phyloP scores from a whole-genome alignment of 2,113 vertebrate genomes.

The Orthochromis malagaraziensis region DNA sequence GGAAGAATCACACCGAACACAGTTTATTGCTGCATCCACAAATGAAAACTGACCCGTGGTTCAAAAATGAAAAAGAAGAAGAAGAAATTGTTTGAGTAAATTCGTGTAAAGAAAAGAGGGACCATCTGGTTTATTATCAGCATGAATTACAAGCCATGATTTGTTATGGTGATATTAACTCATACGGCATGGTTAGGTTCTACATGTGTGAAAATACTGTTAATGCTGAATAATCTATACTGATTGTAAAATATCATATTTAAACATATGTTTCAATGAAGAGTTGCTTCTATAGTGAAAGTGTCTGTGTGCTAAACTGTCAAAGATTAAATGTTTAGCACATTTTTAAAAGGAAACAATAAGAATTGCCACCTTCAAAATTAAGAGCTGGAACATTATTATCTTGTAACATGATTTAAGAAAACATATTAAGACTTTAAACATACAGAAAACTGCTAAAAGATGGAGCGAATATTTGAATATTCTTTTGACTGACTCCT shows the following conservation, averaged over 20 bases:
- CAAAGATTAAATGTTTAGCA: background rate
- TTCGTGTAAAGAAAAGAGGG: accelerated
- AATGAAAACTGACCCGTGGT: background rate
- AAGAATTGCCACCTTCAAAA: background rate
- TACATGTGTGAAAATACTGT: background rate
- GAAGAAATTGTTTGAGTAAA: background rate
- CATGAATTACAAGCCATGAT: background rate
- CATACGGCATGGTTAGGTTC: background rate
- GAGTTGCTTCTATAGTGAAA: background rate
- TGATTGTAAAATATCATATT: background rate
- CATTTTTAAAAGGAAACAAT: background rate
- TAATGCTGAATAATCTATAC: background rate
- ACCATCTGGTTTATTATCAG: background rate
- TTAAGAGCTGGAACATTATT: background rate
- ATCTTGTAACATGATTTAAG: background rate
- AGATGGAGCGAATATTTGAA: background rate
- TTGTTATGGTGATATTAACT: background rate
- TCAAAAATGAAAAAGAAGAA: background rate
- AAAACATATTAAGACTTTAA: background rate
- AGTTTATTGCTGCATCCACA: background rate
- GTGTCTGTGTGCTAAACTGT: background rate
- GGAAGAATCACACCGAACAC: background rate
- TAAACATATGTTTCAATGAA: background rate
- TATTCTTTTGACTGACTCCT: background rate
- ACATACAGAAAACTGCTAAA: background rate